Conservation (phyloP, 2,113 vertebrate species). For the Chamaetylas fuelleborni region DNA sequence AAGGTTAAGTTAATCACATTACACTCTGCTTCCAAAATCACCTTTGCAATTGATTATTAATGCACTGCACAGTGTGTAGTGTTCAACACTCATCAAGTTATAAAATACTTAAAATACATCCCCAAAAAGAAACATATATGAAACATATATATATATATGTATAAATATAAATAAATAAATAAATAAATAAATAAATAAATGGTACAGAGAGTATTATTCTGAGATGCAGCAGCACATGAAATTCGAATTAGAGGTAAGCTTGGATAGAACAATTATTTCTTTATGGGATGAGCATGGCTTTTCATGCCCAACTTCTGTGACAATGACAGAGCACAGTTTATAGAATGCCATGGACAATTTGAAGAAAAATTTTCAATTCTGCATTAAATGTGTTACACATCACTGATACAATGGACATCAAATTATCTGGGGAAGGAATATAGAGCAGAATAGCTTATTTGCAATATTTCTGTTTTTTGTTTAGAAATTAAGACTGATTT, state of each 20-base stretch:
- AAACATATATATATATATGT: background rate
- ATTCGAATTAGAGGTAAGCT: background rate
- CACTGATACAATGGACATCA: background rate
- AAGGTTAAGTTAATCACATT: background rate
- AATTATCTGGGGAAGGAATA: background rate
- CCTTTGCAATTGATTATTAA: background rate
- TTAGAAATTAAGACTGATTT: background rate
- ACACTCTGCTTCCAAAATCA: background rate
- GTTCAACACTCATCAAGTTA: background rate
- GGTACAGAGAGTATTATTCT: background rate
- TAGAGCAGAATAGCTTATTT: background rate
- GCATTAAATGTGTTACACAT: background rate
- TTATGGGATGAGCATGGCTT: background rate
- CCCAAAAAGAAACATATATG: background rate
- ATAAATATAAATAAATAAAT: no score
- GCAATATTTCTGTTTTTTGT: background rate
- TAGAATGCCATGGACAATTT: background rate
- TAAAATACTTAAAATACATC: background rate
- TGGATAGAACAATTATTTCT: background rate
- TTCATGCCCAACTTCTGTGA: background rate
- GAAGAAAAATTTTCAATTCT: background rate
- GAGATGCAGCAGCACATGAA: background rate
- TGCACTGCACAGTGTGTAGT: fast-evolving
- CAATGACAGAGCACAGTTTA: background rate
- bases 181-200: no score